Conservation (phyloP, 2,888 invertebrate species). For the Lepetodrilus schrolli region DNA sequence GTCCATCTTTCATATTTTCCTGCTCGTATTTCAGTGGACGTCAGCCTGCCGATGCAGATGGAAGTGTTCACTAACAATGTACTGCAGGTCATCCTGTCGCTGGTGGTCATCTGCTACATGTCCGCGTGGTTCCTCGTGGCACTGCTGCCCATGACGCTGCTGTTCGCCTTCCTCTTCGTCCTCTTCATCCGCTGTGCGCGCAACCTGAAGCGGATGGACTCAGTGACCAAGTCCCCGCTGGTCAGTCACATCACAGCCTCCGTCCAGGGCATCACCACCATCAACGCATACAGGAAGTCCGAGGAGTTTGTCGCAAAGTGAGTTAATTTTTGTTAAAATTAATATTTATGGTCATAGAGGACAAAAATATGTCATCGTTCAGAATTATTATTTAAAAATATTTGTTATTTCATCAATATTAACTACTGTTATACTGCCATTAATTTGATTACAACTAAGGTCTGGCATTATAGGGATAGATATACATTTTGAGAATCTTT, state of each 20-base stretch:
- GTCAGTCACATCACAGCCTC: constrained; percentile 79
- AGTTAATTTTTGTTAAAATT: no score
- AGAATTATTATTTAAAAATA: no score
- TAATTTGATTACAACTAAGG: no score
- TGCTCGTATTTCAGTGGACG: constrained; percentile 62
- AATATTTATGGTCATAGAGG: no score
- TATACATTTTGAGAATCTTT: no score
- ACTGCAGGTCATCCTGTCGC: constrained; percentile 83
- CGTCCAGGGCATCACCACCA: constrained; percentile 79
- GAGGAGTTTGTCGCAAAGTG: constrained; percentile 72
- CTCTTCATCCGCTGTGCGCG: constrained; percentile 75
- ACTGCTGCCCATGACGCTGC: constrained; percentile 70
- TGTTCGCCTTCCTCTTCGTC: constrained; percentile 73
- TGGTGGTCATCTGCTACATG: constrained; percentile 87
- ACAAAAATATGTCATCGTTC: no score
- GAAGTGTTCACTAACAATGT: constrained; percentile 79
- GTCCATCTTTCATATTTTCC: no score
- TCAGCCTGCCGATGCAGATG: constrained; percentile 77
- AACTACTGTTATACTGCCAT: no score
- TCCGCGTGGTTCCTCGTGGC: constrained; percentile 80
- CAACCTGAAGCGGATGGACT: constrained; percentile 77
- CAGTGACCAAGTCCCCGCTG: constrained; percentile 78
- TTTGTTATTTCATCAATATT: no score
- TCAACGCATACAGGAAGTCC: constrained; percentile 80
- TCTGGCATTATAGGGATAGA: no score